These are phyloP conservation scores for Xestia sexstrigata DNA, from an alignment of 2,888 invertebrate genomes.

Conservation along the genomic window DNA sequence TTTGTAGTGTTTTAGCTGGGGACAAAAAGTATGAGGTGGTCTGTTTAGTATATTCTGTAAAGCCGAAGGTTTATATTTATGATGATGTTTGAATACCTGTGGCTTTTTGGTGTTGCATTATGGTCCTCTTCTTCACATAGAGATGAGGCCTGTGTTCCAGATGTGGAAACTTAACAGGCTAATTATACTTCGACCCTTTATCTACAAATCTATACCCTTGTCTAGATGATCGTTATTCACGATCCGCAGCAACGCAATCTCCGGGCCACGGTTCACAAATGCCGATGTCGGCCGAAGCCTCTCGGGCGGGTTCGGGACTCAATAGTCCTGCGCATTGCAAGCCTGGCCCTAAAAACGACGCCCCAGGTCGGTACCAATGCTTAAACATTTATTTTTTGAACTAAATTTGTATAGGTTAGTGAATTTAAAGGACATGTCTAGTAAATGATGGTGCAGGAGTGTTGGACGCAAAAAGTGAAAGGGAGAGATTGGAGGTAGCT, in stretches of 20 bases:
- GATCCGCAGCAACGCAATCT: conserved; percentile 82
- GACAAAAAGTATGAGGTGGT: neutral
- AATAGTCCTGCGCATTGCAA: conserved; percentile 88
- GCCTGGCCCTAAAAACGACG: conserved; percentile 84
- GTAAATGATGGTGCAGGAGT: neutral
- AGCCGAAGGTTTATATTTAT: neutral
- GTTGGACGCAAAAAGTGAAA: neutral
- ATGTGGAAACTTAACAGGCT: neutral
- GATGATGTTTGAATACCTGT: neutral
- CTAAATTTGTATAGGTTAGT: conserved; percentile 13
- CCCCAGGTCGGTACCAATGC: conserved; percentile 82
- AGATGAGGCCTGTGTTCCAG: neutral
- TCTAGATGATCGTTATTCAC: conserved; percentile 56
- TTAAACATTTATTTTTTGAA: neutral
- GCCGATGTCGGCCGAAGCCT: conserved; percentile 89
- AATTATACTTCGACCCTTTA: neutral
- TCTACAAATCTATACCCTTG: conserved; percentile 4
- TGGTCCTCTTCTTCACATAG: neutral
- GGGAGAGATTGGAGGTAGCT: neutral
- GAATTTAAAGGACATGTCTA: conserved; percentile 64
- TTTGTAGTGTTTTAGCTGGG: neutral
- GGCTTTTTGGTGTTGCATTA: neutral
- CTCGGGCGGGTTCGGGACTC: conserved; percentile 86
- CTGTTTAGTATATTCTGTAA: neutral
- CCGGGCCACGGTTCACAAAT: conserved; percentile 85